These are phyloP conservation scores for Aphaenogaster floridana DNA, from an alignment of 1,140 invertebrate genomes.

Conservation along the genomic window DNA sequence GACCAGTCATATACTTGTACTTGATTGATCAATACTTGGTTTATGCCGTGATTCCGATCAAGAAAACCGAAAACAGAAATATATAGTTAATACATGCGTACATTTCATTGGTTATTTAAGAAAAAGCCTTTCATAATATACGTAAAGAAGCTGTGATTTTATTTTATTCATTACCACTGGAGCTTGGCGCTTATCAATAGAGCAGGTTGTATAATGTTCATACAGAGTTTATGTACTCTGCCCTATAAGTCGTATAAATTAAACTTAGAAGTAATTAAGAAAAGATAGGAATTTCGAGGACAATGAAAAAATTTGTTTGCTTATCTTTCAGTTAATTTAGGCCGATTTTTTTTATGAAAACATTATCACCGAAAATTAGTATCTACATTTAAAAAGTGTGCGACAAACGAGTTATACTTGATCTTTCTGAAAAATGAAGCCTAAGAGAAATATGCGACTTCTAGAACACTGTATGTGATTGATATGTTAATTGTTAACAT, in stretches of 20 bases:
- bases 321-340: not conserved
- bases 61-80: not conserved
- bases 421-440: not conserved
- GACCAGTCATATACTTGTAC: not conserved
- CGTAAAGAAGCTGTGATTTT: slow-evolving; percentile 56
- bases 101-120: slow-evolving; percentile 33
- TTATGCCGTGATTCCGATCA: not conserved
- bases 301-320: not conserved
- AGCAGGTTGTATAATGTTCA: slow-evolving; percentile 3
- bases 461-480: slow-evolving; percentile 31
- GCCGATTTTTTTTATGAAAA: not conserved
- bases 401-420: not conserved
- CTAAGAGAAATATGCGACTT: slow-evolving; percentile 27
- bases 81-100: not conserved
- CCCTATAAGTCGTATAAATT: slow-evolving; percentile 39
- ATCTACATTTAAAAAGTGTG: not conserved
- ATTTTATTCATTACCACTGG: slow-evolving; percentile 44
- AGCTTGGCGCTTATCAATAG: slow-evolving; percentile 43
- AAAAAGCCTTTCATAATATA: slow-evolving; percentile 21
- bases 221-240: slow-evolving; percentile 25
- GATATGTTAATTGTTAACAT: slow-evolving; percentile 53
- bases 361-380: not conserved
- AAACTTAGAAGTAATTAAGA: not conserved
- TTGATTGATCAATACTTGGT: not conserved
- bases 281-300: too few species aligned